Conservation (phyloP, 1,140 invertebrate genomes). For the Nomia melanderi region DNA sequence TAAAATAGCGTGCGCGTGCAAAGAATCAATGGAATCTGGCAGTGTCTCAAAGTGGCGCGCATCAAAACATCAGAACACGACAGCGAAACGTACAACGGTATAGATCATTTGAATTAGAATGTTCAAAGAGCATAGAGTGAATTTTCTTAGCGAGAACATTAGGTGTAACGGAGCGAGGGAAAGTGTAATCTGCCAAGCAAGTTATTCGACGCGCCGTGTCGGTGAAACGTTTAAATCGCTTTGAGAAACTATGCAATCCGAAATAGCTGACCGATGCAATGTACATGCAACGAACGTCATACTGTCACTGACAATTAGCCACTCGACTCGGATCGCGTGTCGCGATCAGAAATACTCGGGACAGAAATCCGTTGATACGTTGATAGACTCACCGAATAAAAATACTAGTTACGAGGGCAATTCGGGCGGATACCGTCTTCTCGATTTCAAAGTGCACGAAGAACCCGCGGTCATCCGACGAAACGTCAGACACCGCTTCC, state of each 20-base stretch:
- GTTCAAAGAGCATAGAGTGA: not conserved
- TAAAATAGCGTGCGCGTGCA: slow-evolving; percentile 38
- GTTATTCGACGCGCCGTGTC: not conserved
- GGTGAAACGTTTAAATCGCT: not conserved
- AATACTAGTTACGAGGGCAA: slow-evolving; percentile 1
- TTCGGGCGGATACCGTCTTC: not conserved
- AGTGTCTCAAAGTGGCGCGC: slow-evolving; percentile 29
- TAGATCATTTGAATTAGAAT: slow-evolving; percentile 8
- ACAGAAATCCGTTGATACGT: not conserved
- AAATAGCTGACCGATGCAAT: not conserved
- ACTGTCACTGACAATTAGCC: slow-evolving; percentile 21
- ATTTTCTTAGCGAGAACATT: not conserved
- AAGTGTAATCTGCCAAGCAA: not conserved
- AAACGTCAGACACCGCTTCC: slow-evolving; percentile 50
- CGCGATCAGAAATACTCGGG: not conserved
- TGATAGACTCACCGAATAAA: slow-evolving; percentile 41
- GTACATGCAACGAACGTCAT: slow-evolving; percentile 26
- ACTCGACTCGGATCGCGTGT: not conserved
- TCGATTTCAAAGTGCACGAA: not conserved
- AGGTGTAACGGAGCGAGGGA: not conserved
- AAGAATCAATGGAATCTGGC: slow-evolving; percentile 47
- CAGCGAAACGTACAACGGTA: not conserved
- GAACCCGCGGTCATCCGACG: not conserved
- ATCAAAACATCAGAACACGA: slow-evolving; percentile 41
- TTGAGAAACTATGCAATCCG: not conserved